Evolutionary conservation across 2,113 vertebrate genomes (phyloP).

Genomic region (Ursus arctos): DNA sequence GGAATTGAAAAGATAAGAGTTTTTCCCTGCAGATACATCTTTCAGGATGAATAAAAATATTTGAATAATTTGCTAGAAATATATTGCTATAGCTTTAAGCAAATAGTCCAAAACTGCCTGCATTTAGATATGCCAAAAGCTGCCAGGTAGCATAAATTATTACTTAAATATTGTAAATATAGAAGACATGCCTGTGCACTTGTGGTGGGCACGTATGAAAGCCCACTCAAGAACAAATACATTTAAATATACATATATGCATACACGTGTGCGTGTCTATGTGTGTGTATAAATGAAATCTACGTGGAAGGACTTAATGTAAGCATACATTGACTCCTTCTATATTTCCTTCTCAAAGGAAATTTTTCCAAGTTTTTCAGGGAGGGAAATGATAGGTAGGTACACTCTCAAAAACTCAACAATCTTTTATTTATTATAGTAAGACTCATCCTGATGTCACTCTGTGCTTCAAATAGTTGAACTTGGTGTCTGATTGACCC

Average conservation of each 20-base stretch:
- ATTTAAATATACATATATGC: not conserved
- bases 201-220: not conserved
- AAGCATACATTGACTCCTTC: not conserved
- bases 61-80: conserved; percentile 66
- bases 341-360: not conserved
- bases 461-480: not conserved
- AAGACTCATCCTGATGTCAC: not conserved
- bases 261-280: rapidly evolving
- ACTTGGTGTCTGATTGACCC: not conserved
- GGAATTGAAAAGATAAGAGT: conserved; percentile 74
- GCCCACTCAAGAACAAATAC: not conserved
- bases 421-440: not conserved
- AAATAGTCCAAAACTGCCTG: not conserved
- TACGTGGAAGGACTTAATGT: not conserved
- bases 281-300: not conserved
- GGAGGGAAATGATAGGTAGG: not conserved
- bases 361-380: not conserved
- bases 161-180: not conserved
- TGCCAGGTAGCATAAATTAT: not conserved
- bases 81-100: conserved; percentile 52
- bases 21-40: conserved; percentile 66
- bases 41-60: conserved; percentile 72
- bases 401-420: not conserved
- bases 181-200: not conserved
- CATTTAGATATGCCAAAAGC: not conserved